Base-by-base conservation (phyloP, 2,888 invertebrate species). In the Cephonodes hylas region DNA sequence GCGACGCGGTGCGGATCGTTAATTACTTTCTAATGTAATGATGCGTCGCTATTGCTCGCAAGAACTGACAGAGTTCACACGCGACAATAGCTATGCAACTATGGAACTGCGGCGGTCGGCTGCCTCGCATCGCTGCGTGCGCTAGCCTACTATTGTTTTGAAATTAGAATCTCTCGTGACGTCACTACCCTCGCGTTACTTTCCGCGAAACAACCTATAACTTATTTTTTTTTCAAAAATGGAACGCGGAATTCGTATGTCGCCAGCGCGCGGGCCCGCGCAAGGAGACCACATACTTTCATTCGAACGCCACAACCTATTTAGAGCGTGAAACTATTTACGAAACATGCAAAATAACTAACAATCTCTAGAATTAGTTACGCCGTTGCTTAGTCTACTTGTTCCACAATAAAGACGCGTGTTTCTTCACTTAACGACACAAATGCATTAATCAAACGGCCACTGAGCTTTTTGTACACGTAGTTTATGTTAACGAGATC, bases 271-370 rank as follows among this genome's bases (percentile, higher is more conserved):
- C 57, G 45, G 60, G 34, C 46, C 46, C 53, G 64, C 34, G 59
- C 59, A 63, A 63, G 56, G 63, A 87, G 86, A 86, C 84, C 84
- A 81, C 80, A 82, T 83, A 89, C 91, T 91, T 90, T 90, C 90
- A 87, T 89, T 88, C 79, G 80, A 88, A 86, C 85, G 79, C 73
- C 67, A 76, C 73, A 53, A 34, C 65, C 58, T 84, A 91, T 91
- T 86, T 85, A 84, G 91, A 92, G 89, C 92, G 90, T 92, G 89
- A 89, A 92, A 87, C 85, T 79, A 85, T 89, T 80, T 88, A 90
- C 91, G 91, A 91, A 91, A 92, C 90, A 91, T 91, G 91, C 90
- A 91, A 91, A 92, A 91, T 90, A 89, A 89, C 83, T 87, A 84
- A 92, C 91, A 89, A 91, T 91, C 91, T 91, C 87, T 79, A 83